Evolutionary conservation across 37 sponge, comb jelly and placozoan genomes (phyloP).

Genomic region (Halisarca cf. caerulea): DNA sequence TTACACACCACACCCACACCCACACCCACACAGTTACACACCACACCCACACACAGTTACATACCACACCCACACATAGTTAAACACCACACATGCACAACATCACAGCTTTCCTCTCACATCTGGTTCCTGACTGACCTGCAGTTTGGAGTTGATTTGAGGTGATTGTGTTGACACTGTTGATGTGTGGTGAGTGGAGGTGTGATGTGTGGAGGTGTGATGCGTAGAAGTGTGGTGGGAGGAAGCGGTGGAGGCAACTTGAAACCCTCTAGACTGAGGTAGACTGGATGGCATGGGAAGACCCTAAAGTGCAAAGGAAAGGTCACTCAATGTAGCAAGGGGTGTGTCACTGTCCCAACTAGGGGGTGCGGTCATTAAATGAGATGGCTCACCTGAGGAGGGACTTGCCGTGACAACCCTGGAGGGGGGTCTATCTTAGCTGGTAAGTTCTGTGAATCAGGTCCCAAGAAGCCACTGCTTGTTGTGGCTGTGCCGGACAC

Average conservation of each 20-base stretch:
- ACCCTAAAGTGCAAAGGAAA: background rate
- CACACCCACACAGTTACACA: too few species aligned
- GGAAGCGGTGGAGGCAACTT: background rate
- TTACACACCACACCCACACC: too few species aligned
- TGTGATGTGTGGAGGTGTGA: background rate
- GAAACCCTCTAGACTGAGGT: slow-evolving; percentile 23
- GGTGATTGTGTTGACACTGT: background rate
- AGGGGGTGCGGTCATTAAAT: too few species aligned
- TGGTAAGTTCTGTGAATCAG: background rate
- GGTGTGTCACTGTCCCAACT: too few species aligned
- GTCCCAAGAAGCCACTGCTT: background rate
- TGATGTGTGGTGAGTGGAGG: background rate
- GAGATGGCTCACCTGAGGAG: slow-evolving; percentile 24
- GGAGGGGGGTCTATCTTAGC: slow-evolving; percentile 26
- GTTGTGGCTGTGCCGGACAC: background rate
- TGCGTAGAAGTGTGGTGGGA: background rate
- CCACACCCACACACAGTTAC: too few species aligned
- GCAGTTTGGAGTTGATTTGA: background rate
- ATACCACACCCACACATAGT: too few species aligned
- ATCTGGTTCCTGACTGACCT: background rate
- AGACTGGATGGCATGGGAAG: slow-evolving; percentile 5
- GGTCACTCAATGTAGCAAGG: too few species aligned
- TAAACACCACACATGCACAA: too few species aligned
- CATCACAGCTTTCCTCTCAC: too few species aligned
- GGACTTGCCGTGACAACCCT: background rate